Conservation (phyloP, 2,797 vertebrate species). For the Anguilla obscura region DNA sequence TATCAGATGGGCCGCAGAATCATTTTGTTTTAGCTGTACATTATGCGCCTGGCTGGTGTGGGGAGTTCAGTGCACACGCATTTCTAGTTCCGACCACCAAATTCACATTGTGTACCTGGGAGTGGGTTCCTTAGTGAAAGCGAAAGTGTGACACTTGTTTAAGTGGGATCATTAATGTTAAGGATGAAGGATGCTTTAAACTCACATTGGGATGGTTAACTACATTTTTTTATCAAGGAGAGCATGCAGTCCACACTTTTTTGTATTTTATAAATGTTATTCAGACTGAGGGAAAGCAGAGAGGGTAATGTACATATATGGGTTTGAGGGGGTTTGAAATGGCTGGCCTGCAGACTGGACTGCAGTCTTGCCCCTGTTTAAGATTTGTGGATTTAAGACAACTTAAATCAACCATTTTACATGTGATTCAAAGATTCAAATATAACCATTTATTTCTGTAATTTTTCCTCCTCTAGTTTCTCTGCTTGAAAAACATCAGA, state of each 20-base stretch:
- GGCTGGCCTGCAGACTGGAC: background rate
- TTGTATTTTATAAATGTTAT: no score
- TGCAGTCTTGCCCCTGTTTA: background rate
- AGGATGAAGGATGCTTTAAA: background rate
- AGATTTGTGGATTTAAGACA: background rate
- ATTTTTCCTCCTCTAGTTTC: conserved; percentile 75
- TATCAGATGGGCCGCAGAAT: background rate
- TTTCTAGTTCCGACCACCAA: background rate
- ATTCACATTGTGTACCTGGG: background rate
- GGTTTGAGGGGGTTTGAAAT: background rate
- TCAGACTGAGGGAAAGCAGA: background rate
- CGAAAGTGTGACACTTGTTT: background rate
- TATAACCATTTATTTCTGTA: conserved; percentile 35
- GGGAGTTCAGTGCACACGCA: background rate
- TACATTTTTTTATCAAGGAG: background rate
- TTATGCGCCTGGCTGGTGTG: background rate
- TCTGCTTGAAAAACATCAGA: conserved; percentile 98
- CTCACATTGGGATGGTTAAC: background rate
- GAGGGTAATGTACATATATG: background rate
- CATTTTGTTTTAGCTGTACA: background rate
- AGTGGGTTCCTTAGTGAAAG: background rate
- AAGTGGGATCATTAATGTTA: background rate
- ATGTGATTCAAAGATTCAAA: background rate
- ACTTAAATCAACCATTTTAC: background rate
- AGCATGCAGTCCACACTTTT: no score